Base-by-base conservation (phyloP, 2,888 invertebrate genomes). In the Apotomis turbidana region DNA sequence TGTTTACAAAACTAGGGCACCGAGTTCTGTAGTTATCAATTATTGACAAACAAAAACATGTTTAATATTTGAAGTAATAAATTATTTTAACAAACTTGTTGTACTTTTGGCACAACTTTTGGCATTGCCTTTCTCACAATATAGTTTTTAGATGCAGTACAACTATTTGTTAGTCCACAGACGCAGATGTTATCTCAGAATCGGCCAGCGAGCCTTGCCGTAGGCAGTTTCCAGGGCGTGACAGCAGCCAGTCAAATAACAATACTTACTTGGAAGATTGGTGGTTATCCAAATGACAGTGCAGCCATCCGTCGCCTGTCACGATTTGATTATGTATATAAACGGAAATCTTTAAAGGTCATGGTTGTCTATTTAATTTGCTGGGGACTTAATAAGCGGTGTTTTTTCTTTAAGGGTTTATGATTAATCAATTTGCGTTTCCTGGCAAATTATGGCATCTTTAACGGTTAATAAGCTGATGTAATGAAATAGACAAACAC, bases 211-310 rank as follows among this genome's bases (percentile, higher is more conserved):
- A 41, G 52, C n/a, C 4, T 55, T 3, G 73, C 76, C 78, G 78
- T 80, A 83, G 79, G 81, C 81, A 81, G 81, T 83, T 84, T 84
- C 80, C 78, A 85, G 87, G 86, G 86, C 88, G 88, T 87, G 81
- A 86, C 88, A 13, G 55, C 61, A 46, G 12, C 36, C n/a, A 3
- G n/a, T 12, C 52, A n/a, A 68, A 72, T 67, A 68, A 72, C 72
- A 72, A 72, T 72, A 68, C 68, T 68, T 67, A 38, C 52, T 66
- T 63, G 41, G 10, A 58, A 63, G 62, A 72, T 72, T 72, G 63
- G 58, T 54, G 67, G 71, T 70, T 66, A 9, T 27, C 64, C 15
- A 60, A 62, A 68, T 61, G 61, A 67, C 67, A 68, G 71, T 9
- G 54, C 36, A 6, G 27, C 27, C 71, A 54, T 66, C 70, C 70